Percentiles rank a stretch among this genome's conserved stretches.
Evolutionary conservation across 2,888 invertebrate species (phyloP).

Genomic region (Ochropleura plecta): DNA sequence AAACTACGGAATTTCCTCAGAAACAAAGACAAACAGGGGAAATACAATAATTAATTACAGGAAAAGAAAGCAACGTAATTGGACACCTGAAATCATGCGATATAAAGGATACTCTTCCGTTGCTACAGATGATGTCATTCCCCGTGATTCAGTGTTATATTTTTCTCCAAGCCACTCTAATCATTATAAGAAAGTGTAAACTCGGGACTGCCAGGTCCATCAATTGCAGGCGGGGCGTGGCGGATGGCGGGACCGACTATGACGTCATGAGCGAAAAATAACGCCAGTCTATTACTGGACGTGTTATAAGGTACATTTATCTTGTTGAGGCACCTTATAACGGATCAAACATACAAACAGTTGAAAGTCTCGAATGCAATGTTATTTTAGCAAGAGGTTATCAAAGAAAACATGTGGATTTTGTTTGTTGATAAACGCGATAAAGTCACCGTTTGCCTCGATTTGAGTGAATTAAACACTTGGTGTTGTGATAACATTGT

Average conservation of each 20-base stretch:
- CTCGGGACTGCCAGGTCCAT: slow-evolving; percentile 42
- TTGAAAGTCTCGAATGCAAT: slow-evolving; percentile 9
- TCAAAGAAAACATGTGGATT: slow-evolving; percentile 44
- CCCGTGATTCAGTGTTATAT: slow-evolving; percentile 20
- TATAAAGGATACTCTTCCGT: background rate
- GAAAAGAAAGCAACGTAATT: slow-evolving; percentile 26
- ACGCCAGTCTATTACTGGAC: slow-evolving; percentile 57
- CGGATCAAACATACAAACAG: slow-evolving; percentile 42
- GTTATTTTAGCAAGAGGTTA: slow-evolving; percentile 50
- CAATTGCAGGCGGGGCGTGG: slow-evolving; percentile 58
- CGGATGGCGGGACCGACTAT: slow-evolving; percentile 35
- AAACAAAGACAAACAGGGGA: background rate
- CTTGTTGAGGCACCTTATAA: slow-evolving; percentile 32
- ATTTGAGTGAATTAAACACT: slow-evolving; percentile 57
- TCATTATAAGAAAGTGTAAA: slow-evolving; percentile 58
- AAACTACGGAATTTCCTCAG: background rate
- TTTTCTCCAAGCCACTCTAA: slow-evolving; percentile 47
- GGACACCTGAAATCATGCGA: slow-evolving; percentile 2
- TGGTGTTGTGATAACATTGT: slow-evolving; percentile 56
- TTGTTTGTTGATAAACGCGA: slow-evolving; percentile 57
- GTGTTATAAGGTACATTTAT: slow-evolving; percentile 39
- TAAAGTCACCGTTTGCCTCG: slow-evolving; percentile 43
- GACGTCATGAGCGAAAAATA: slow-evolving; percentile 63
- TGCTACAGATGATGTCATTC: slow-evolving; percentile 39
- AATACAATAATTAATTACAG: slow-evolving; percentile 10